phyloP scores from a whole-genome alignment of 1,140 invertebrate genomes.

The Drosophila simulans region DNA sequence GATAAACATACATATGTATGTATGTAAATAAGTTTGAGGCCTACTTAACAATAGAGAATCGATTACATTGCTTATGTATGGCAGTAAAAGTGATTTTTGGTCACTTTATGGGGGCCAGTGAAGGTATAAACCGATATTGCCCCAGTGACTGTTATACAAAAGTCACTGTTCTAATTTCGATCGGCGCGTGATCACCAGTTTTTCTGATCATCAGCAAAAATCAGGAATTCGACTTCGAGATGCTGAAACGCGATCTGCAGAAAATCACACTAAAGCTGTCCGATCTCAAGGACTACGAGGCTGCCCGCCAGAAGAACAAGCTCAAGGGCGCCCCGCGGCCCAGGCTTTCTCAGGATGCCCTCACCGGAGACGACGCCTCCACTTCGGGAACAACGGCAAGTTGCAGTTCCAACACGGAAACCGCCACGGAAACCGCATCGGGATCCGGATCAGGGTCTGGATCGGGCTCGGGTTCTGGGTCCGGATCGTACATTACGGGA shows the following conservation, averaged over 20 bases:
- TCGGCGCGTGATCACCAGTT: neutral
- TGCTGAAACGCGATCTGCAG: constrained; percentile 63
- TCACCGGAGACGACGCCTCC: constrained; percentile 33
- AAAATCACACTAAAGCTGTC: constrained; percentile 50
- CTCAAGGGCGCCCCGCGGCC: constrained; percentile 4
- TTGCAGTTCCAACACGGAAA: constrained; percentile 15
- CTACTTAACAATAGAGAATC: too few relatives aligned
- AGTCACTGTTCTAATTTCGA: neutral
- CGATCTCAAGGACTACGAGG: constrained; percentile 63
- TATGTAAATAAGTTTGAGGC: too few relatives aligned
- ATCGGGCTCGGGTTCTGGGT: neutral
- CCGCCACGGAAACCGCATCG: neutral
- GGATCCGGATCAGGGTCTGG: constrained; percentile 10
- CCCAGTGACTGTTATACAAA: neutral
- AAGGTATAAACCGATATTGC: too few relatives aligned
- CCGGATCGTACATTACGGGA: neutral
- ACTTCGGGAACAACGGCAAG: constrained; percentile 35
- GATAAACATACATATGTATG: too few relatives aligned
- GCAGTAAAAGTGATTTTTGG: neutral
- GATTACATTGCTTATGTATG: too few relatives aligned
- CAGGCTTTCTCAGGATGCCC: constrained; percentile 21
- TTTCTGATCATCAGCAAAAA: neutral
- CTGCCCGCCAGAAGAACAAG: constrained; percentile 48
- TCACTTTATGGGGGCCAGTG: neutral
- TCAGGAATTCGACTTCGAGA: neutral